A percentile compares a stretch with the other conserved stretches of the same genome.
phyloP scores from a whole-genome alignment of 2,888 invertebrate species.

The Smittia sp. region DNA sequence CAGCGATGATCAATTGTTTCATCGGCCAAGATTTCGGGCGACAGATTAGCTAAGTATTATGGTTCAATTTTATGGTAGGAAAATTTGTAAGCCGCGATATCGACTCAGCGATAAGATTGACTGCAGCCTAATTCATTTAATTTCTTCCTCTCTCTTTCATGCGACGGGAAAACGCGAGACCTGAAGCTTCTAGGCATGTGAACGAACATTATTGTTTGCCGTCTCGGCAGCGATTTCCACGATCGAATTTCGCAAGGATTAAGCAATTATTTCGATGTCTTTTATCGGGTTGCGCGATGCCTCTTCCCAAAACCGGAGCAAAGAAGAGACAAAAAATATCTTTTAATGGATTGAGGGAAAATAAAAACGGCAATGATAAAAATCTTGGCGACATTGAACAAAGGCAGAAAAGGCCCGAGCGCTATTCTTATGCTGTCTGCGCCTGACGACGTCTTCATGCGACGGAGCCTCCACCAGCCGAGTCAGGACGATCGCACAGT shows the following conservation, averaged over 20 bases:
- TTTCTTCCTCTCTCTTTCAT: background rate
- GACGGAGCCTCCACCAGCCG: too few relatives aligned
- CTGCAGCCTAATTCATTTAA: slow-evolving; percentile 2
- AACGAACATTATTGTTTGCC: background rate
- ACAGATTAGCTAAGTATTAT: background rate
- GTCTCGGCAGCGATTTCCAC: background rate
- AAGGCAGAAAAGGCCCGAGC: background rate
- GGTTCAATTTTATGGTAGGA: background rate
- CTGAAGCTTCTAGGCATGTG: background rate
- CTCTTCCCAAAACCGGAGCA: background rate
- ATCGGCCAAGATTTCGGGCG: background rate
- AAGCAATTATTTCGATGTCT: slow-evolving; percentile 5
- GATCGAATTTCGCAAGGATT: background rate
- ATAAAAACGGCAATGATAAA: background rate
- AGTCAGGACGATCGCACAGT: too few relatives aligned
- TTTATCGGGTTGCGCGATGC: background rate
- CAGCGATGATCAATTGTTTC: background rate
- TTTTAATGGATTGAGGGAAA: slow-evolving; percentile 7
- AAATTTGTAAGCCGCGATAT: background rate
- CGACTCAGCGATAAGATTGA: background rate
- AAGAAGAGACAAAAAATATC: background rate
- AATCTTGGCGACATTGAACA: slow-evolving; percentile 20
- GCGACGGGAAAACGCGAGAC: background rate
- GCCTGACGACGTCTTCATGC: too few relatives aligned
- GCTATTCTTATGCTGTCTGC: too few relatives aligned